A percentile compares a stretch with the other conserved stretches of the same genome.
These are phyloP conservation scores for Malurus melanocephalus DNA, from an alignment of 2,113 vertebrate genomes.

Conservation along the genomic window DNA sequence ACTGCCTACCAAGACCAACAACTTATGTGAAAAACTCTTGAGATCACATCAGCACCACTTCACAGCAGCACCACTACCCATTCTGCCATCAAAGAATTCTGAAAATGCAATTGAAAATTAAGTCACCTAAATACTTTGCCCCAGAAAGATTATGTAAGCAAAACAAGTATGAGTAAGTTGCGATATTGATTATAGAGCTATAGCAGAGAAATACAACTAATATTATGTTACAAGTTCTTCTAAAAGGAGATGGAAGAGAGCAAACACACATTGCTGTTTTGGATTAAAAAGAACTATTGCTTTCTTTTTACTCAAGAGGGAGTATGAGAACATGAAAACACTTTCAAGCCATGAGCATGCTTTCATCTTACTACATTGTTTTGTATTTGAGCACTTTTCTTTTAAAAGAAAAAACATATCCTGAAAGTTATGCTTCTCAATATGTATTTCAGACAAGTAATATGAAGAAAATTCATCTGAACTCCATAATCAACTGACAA, in stretches of 20 bases:
- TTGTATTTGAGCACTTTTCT: background rate
- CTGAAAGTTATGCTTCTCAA: background rate
- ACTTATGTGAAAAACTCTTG: background rate
- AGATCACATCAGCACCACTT: background rate
- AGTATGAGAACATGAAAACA: background rate
- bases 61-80: background rate
- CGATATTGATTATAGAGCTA: background rate
- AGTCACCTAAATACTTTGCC: background rate
- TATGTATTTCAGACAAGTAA: background rate
- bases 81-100: background rate
- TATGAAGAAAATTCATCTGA: background rate
- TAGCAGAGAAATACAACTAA: background rate
- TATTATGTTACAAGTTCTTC: background rate
- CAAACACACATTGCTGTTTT: background rate
- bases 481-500: background rate
- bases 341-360: background rate
- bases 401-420: background rate
- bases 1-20: background rate
- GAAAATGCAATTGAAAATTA: background rate
- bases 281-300: background rate
- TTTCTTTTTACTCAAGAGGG: constrained; percentile 6
- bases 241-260: background rate
- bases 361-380: background rate
- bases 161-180: background rate
- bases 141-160: background rate